Base-by-base conservation (phyloP, 2,888 invertebrate species). In the Folsomia candida region DNA sequence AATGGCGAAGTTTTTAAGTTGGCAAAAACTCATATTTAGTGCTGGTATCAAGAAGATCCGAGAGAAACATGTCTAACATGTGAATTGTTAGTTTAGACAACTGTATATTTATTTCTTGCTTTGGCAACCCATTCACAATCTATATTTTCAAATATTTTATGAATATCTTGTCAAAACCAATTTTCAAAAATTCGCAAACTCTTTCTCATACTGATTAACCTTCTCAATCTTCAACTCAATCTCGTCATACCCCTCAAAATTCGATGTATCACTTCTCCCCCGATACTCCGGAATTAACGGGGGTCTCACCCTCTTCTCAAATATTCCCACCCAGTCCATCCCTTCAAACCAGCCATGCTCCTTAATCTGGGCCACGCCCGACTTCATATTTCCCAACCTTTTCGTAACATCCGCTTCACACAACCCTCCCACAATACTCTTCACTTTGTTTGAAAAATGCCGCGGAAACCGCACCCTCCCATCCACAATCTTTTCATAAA, bases 401-500 rank as follows among this genome's bases (percentile, higher is more conserved):
- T 99, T 99, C 78, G 98, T 99, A 81, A 99, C 87, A 85, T 99
- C 99, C 59, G 87, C 87, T 83, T 97, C 96, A 78, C 97, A 88
- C 78, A 99, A 86, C 84, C 98, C 98, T 81, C 97, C 91, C 82
- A 99, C 87, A 80, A 99, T 88, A 85, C 99, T 99, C 84, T 98
- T 99, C 81, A 99, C 86, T 84, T 99, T 99, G 61, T 94, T 94
- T 69, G 96, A 97, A 83, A 99, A 99, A 85, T 99, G 99, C 71
- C 97, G 95, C 14, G 99, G 99, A 86, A 97, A 99, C 78, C 98
- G 91, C 70, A 87, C 96, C 86, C 97, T 99, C 81, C 99, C 99
- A 64, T 95, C 95, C 11, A 99, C 99, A 81, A 99, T 99, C 86
- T 99, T 99, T 85, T 99, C 99, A 84, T 99, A 99, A 82, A 99